A percentile compares a stretch with the other conserved stretches of the same genome.
These are phyloP conservation scores for Heliornis fulica DNA, from an alignment of 2,113 vertebrate genomes.

Conservation along the genomic window DNA sequence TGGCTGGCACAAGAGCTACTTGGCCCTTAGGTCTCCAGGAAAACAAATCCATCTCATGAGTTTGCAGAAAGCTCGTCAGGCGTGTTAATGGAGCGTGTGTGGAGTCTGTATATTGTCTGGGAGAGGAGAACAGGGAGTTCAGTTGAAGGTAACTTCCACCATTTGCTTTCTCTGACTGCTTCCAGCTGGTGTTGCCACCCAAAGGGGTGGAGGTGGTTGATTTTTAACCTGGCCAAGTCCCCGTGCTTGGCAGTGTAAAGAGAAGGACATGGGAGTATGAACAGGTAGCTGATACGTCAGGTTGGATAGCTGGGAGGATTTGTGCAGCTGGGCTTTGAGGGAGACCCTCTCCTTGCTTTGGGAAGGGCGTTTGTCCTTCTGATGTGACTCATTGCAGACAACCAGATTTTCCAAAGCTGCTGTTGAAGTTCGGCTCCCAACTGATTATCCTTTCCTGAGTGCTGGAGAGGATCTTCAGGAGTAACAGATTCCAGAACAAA, in stretches of 20 bases:
- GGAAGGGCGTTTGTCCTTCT: not conserved
- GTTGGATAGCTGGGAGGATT: not conserved
- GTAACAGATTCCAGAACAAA: constrained; percentile 43
- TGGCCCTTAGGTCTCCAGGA: not conserved
- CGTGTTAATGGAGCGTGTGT: not conserved
- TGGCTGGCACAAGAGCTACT: not conserved
- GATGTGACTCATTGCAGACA: not conserved
- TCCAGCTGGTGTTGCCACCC: not conserved
- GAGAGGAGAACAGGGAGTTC: not conserved
- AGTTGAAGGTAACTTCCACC: not conserved
- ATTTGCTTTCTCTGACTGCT: constrained; percentile 8
- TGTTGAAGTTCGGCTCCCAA: not conserved
- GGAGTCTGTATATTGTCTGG: not conserved
- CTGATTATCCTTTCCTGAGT: not conserved
- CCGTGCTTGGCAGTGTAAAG: not conserved
- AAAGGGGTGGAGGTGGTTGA: constrained; percentile 44
- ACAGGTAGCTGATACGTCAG: not conserved
- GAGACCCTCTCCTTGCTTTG: not conserved
- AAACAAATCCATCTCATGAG: not conserved
- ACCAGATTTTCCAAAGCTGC: not conserved
- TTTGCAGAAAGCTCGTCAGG: not conserved
- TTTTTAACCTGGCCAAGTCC: constrained; percentile 48
- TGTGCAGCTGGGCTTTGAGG: constrained; percentile 14
- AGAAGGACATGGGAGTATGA: not conserved
- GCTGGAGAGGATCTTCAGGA: not conserved